Base-by-base conservation (phyloP, 2,888 invertebrate genomes). In the Cordilura impudica region DNA sequence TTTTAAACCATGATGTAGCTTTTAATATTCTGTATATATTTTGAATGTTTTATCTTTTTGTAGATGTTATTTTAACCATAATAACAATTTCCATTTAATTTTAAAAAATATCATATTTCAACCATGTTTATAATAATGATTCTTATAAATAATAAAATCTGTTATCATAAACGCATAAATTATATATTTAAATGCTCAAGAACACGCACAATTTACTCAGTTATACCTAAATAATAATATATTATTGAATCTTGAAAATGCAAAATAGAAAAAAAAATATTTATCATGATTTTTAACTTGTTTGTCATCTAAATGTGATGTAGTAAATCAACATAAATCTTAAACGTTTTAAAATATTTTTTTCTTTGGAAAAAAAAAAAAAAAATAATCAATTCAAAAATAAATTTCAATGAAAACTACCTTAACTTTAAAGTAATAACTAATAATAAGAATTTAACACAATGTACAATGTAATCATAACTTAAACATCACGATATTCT, bases 211-310 rank as follows among this genome's bases (percentile, higher is more conserved):
- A 61, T 71, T 71, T 61, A 51, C 19, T 61, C 5, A 29, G 19
- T 8, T 19, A 39, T 29, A 43, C 26, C 51, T 29, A 43, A 43
- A 61, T 2, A 23, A 43, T 12, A 18, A 35, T 49, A 54, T 14
- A 19, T 56, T 45, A 58, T 65, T 29, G 35, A 31, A 45, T 49
- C 29, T 18, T 16, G 39, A 8, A 31, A 54, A 29, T 39, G 26
- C 26, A 39, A n/a, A n/a, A n/a, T n/a, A n/a, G n/a, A 49, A n/a
- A 16, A 51, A 26, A 69, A 39, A 23, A 54, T 60, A 75, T 75
- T 70, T 79, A 74, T 77, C 72, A 78, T 81, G 80, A 81, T 81
- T 81, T 80, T 80, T 80, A 45, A 78, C 77, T 80, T 80, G 80
- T 80, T 81, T 81, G 80, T 80, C 80, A 79, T 79, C 66, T 71